Conservation (phyloP, 2,113 vertebrate genomes). For the Eira barbara region DNA sequence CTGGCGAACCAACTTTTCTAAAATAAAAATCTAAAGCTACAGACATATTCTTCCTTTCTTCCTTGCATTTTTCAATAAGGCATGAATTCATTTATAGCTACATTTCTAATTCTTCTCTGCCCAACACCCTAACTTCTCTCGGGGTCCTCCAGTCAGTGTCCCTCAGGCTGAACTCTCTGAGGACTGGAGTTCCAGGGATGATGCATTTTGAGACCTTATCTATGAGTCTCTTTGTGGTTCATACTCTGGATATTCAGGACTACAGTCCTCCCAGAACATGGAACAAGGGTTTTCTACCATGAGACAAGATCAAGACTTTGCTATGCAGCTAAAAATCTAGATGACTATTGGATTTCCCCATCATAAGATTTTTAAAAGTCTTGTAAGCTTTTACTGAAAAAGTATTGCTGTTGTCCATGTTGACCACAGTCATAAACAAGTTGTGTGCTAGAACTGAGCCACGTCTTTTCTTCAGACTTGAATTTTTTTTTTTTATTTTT, state of each 20-base stretch:
- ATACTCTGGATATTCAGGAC: not conserved
- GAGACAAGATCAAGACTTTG: not conserved
- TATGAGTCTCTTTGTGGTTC: not conserved
- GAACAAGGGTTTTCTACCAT: not conserved
- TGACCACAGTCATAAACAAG: not conserved
- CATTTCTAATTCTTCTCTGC: not conserved
- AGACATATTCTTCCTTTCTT: not conserved
- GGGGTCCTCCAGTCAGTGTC: not conserved
- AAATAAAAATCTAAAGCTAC: not conserved
- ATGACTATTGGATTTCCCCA: not conserved
- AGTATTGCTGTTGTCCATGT: not conserved
- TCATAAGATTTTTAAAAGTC: not conserved
- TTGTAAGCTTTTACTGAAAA: not conserved
- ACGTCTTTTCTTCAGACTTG: not conserved
- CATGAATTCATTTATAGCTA: not conserved
- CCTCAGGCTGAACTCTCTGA: not conserved
- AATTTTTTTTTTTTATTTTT: not conserved
- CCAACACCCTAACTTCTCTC: not conserved
- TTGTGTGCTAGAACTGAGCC: not conserved
- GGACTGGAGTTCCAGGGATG: not conserved
- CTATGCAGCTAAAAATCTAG: not conserved
- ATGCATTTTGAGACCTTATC: not conserved
- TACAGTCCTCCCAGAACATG: not conserved
- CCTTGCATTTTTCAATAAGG: not conserved
- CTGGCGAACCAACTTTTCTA: not conserved